A percentile compares a stretch with the other conserved stretches of the same genome.
Conservation (phyloP, 1,140 invertebrate species). For the Drosophila prosaltans region DNA sequence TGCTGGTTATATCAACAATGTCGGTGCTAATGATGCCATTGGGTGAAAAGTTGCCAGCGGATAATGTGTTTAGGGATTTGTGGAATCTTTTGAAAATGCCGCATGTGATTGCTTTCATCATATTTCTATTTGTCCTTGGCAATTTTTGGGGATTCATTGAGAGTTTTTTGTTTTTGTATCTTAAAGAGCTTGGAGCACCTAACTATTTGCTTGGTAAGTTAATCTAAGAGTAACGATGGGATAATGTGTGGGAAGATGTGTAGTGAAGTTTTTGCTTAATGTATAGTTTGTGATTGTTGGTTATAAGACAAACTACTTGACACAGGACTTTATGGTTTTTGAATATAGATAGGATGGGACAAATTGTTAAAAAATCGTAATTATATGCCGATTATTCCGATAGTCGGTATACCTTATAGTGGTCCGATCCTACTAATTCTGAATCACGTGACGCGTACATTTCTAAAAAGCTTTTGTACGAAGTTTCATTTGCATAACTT, state of each 20-base stretch:
- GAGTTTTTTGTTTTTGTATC: conserved; percentile 92
- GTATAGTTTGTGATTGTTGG: no score
- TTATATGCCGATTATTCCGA: no score
- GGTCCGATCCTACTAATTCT: no score
- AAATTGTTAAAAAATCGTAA: no score
- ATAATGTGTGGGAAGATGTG: not conserved
- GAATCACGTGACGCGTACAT: no score
- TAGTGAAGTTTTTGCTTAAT: no score
- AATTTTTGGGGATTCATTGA: conserved; percentile 94
- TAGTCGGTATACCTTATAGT: no score
- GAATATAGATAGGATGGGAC: no score
- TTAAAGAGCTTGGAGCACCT: conserved; percentile 90
- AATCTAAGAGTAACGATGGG: not conserved
- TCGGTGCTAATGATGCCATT: conserved; percentile 89
- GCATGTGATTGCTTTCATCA: conserved; percentile 89
- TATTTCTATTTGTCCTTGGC: conserved; percentile 90
- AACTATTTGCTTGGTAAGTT: conserved; percentile 89
- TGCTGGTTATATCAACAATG: conserved; percentile 87
- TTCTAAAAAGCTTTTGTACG: no score
- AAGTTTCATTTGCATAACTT: no score
- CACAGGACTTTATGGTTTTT: no score
- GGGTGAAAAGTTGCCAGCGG: conserved; percentile 88
- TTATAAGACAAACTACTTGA: no score
- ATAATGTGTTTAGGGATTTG: conserved; percentile 88
- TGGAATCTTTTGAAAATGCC: conserved; percentile 89